Evolutionary conservation across 2,113 vertebrate genomes (phyloP), one percentile per base, ranked within the genome.

Genomic region (Spizaetus ornatus): DNA sequence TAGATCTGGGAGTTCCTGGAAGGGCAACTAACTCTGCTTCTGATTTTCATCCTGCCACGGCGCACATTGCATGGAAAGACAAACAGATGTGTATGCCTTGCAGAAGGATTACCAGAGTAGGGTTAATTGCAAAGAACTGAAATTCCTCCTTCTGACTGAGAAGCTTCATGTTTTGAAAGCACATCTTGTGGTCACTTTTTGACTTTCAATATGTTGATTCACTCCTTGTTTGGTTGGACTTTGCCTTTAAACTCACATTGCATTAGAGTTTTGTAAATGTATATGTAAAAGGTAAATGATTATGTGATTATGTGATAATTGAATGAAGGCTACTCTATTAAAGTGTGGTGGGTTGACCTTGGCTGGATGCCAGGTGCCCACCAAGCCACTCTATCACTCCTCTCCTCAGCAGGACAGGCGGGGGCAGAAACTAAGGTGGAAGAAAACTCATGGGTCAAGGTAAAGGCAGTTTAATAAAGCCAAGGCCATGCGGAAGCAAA

Each of bases 11-110:
- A 58, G 19, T 58, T 91, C 66, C 65, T 82, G 45, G 40, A 82
- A 85, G 56, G 56, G 34, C 36, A 89, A 21, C 48, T 65, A 87
- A 26, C 31, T 88, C 95, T 88, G 79, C 72, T 96, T 88, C 90
- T 74, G 50, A 92, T 97, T 97, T 94, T 90, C 55, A 59, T 81
- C 36, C 56, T 88, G 52, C 59, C 50, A 81, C 47, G 88, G 89
- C 0, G 3, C 26, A 58, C 40, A 16, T 16, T 67, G 23, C 72
- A 23, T 56, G 38, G 69, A 89, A 94, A 79, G 65, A 55, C 71
- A 88, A 86, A 80, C 56, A 95, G 86, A 93, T 62, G 29, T 36
- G n/a, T 63, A 12, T 61, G 52, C 48, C 76, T 86, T 86, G 52
- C 27, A 95, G 67, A 42, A 92, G 25, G 34, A 61, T 92, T 93